These are phyloP conservation scores for Nixonia krombeini DNA, from an alignment of 1,140 invertebrate species.

Conservation along the genomic window DNA sequence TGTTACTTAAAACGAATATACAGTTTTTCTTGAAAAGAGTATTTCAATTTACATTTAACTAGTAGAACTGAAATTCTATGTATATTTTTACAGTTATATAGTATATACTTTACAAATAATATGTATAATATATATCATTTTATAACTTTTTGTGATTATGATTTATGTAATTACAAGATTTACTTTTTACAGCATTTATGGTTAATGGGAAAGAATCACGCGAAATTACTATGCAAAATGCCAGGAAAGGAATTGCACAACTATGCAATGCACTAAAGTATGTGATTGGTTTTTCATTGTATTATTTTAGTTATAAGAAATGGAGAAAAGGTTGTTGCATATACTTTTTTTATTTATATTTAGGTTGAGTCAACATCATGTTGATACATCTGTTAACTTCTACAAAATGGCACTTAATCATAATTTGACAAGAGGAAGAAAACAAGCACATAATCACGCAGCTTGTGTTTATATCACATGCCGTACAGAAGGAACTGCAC, in stretches of 20 bases:
- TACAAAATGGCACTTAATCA: conserved; percentile 95
- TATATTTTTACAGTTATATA: too few relatives aligned
- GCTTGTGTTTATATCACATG: conserved; percentile 99
- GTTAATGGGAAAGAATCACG: conserved; percentile 88
- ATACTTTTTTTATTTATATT: conserved; percentile 8
- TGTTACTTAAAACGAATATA: too few relatives aligned
- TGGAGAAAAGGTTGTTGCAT: not conserved
- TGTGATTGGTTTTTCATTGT: conserved; percentile 9
- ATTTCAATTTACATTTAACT: too few relatives aligned
- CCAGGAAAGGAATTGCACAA: conserved; percentile 84
- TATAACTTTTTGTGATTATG: too few relatives aligned
- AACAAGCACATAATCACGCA: conserved; percentile 92
- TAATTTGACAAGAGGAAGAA: conserved; percentile 92
- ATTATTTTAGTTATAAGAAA: not conserved
- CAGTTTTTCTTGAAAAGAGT: too few relatives aligned
- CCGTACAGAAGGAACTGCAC: conserved; percentile 92
- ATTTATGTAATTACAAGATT: too few relatives aligned
- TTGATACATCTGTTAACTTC: conserved; percentile 95
- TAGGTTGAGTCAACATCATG: conserved; percentile 90
- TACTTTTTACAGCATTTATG: conserved; percentile 81
- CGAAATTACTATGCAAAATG: conserved; percentile 90
- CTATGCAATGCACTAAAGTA: conserved; percentile 79
- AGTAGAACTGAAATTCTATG: too few relatives aligned
- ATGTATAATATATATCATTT: too few relatives aligned
- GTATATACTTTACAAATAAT: too few relatives aligned